phyloP scores from a whole-genome alignment of 2,113 vertebrate genomes.

The Potamarius usumacintae region DNA sequence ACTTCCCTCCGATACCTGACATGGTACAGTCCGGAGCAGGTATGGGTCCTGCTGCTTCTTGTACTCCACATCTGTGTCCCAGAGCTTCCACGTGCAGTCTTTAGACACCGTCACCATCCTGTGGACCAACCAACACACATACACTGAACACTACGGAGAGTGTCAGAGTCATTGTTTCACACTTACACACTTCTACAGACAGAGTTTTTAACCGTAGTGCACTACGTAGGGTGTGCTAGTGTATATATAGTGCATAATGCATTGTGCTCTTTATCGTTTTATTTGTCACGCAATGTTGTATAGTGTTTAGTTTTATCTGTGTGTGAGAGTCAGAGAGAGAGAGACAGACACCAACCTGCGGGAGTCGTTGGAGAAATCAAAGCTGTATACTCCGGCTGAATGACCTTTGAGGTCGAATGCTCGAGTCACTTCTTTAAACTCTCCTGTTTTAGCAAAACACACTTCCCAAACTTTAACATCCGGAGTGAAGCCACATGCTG shows the following conservation, averaged over 20 bases:
- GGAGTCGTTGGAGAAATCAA: constrained; percentile 92
- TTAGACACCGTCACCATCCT: constrained; percentile 94
- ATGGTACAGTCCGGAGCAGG: constrained; percentile 81
- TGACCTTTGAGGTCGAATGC: constrained; percentile 96
- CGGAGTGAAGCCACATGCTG: constrained; percentile 91
- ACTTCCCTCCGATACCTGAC: constrained; percentile 69
- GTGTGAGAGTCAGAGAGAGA: neutral
- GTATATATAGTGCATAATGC: neutral
- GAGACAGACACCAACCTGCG: constrained; percentile 70
- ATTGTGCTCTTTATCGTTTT: neutral
- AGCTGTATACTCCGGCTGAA: constrained; percentile 80
- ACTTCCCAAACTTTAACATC: constrained; percentile 98
- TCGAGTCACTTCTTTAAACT: constrained; percentile 85
- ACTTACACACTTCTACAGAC: neutral
- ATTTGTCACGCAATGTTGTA: neutral
- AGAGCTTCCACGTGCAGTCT: constrained; percentile 93
- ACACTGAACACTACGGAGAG: neutral
- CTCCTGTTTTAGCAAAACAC: constrained; percentile 85
- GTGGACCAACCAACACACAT: constrained; percentile 4
- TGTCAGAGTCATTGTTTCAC: neutral
- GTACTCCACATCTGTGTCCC: constrained; percentile 93
- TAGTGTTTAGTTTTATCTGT: neutral
- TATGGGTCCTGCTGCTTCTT: constrained; percentile 95
- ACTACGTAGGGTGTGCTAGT: neutral
- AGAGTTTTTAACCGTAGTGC: neutral